Conservation (phyloP, 2,888 invertebrate species). For the Arge pagana region DNA sequence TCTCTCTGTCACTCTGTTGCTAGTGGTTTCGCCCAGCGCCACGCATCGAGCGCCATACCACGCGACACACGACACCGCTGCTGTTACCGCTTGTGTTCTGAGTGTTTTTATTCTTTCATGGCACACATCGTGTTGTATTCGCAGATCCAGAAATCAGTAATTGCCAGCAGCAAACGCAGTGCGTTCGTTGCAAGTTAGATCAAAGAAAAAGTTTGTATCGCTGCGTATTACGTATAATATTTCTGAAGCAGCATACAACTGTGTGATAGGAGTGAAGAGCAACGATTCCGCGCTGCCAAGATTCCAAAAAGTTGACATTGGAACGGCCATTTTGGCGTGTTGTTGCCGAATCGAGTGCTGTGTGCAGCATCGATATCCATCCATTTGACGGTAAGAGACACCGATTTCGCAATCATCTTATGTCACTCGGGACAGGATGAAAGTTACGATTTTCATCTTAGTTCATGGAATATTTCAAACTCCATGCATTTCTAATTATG, state of each 20-base stretch:
- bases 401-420: neutral
- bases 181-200: slow-evolving; percentile 45
- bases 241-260: neutral
- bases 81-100: slow-evolving; percentile 37
- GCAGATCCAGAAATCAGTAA: slow-evolving; percentile 38
- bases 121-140: slow-evolving; percentile 43
- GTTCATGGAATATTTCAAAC: neutral
- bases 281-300: slow-evolving; percentile 36
- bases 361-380: slow-evolving; percentile 52
- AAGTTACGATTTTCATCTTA: neutral
- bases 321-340: slow-evolving; percentile 63
- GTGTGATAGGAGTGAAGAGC: slow-evolving; percentile 31
- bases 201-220: slow-evolving; percentile 28
- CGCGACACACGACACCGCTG: slow-evolving; percentile 34
- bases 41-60: slow-evolving; percentile 33
- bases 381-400: slow-evolving; percentile 48
- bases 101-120: slow-evolving; percentile 43
- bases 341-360: slow-evolving; percentile 51
- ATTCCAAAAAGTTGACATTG: slow-evolving; percentile 63
- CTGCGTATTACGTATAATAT: slow-evolving; percentile 9
- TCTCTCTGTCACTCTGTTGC: slow-evolving; percentile 17
- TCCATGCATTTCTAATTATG: neutral
- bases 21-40: slow-evolving; percentile 20
- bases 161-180: slow-evolving; percentile 49
- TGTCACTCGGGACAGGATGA: neutral